phyloP scores from a whole-genome alignment of 2,888 invertebrate genomes.

The Notocelia uddmanniana region DNA sequence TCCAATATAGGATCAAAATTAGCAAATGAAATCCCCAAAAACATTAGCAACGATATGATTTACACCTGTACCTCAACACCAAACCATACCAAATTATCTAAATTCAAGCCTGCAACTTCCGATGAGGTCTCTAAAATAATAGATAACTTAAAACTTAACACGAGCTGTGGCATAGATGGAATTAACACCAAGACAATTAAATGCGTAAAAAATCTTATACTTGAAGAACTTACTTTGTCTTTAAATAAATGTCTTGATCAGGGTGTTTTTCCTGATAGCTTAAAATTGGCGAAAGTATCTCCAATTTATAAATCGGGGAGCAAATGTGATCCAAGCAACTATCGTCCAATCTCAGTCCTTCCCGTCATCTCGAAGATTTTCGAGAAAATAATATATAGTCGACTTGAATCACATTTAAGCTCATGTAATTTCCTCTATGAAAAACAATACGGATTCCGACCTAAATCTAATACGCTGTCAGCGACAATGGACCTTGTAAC shows the following conservation, averaged over 20 bases:
- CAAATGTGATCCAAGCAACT: conserved; percentile 26
- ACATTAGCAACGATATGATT: background rate
- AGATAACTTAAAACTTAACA: too few relatives aligned
- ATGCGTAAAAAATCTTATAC: background rate
- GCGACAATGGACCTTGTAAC: too few relatives aligned
- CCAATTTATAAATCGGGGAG: conserved; percentile 28
- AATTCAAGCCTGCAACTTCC: conserved; percentile 6
- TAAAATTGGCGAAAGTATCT: conserved; percentile 31
- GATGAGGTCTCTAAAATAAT: too few relatives aligned
- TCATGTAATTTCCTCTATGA: too few relatives aligned
- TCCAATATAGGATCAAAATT: background rate
- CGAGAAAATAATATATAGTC: too few relatives aligned
- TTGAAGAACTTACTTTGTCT: conserved; percentile 5
- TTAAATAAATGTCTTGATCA: conserved; percentile 4
- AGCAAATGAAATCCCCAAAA: conserved; percentile 12
- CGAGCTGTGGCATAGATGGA: conserved; percentile 1
- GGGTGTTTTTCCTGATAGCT: conserved; percentile 32
- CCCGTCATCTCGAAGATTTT: too few relatives aligned
- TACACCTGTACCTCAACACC: background rate
- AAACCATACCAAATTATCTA: background rate
- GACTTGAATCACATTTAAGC: too few relatives aligned
- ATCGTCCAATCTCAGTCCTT: too few relatives aligned
- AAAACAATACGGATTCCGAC: too few relatives aligned
- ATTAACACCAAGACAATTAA: background rate
- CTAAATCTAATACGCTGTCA: too few relatives aligned